phyloP scores from a whole-genome alignment of 1,140 invertebrate species.

The Heliconius congener region DNA sequence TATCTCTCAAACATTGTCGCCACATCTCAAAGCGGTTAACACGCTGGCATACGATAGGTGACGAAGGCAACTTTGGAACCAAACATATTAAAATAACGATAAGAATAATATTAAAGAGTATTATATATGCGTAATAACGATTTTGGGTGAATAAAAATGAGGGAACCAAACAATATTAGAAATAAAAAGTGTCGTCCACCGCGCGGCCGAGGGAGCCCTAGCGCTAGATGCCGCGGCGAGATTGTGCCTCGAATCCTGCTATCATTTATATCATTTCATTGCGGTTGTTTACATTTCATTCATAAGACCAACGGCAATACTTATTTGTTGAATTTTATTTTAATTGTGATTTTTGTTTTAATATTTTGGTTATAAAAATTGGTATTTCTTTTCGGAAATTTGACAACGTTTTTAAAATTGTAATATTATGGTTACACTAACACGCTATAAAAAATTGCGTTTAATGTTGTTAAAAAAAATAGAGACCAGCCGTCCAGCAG shows the following conservation, averaged over 20 bases:
- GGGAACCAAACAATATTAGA: constrained; percentile 65
- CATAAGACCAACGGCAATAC: constrained; percentile 64
- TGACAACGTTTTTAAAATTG: constrained; percentile 1
- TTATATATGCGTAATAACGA: constrained; percentile 78
- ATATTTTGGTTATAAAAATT: not conserved
- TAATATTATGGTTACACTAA: not conserved
- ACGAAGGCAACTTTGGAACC: constrained; percentile 62
- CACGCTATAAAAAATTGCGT: not conserved
- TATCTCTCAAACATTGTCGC: constrained; percentile 71
- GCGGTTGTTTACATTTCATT: constrained; percentile 78
- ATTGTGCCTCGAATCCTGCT: constrained; percentile 58
- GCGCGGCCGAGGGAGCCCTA: constrained; percentile 33
- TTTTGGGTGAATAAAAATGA: constrained; percentile 76
- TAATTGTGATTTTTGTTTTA: constrained; percentile 1
- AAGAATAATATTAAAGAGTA: constrained; percentile 73
- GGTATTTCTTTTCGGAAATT: not conserved
- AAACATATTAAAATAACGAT: constrained; percentile 73
- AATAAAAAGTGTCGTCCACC: constrained; percentile 66
- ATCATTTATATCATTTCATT: constrained; percentile 79
- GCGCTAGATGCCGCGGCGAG: constrained; percentile 70
- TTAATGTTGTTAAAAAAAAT: too few species aligned
- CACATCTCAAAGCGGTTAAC: constrained; percentile 60
- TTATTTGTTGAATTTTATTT: constrained; percentile 35
- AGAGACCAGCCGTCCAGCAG: too few species aligned
- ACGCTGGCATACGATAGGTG: constrained; percentile 61